Evolutionary conservation across 2,888 invertebrate genomes (phyloP), one percentile per base, ranked within the genome.

Genomic region (Blastobasis adustella): DNA sequence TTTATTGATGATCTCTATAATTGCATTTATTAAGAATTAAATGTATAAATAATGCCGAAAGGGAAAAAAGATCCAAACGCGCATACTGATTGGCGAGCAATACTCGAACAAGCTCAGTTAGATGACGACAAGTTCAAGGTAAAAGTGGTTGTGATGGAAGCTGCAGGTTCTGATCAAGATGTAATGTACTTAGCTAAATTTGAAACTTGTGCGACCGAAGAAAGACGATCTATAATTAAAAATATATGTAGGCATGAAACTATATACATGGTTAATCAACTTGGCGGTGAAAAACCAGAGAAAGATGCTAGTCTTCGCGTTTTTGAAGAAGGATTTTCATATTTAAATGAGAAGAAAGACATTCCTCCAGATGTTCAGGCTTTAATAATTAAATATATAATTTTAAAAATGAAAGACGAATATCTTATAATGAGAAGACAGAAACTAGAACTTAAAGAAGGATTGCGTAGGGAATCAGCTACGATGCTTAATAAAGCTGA

Each of bases 221-320:
- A 86, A 60, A 82, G 75, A 63, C 66, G 88, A 59, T 87, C 82
- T 62, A 84, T 88, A 0, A 69, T 87, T 4, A 88, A 86, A 66
- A 87, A 83, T 61, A 86, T 88, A 49, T 81, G 80, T 55, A 85
- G 80, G 71, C 79, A 83, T 1, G 86, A 88, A 69, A 86, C 87
- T 4, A 79, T 81, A 50, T 87, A 87, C 56, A 88, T 88, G 88
- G 71, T 87, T 4, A 87, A 86, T 59, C 87, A 87, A 64, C 71
- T 87, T 5, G 87, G 87, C 5, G 76, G 72, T 8, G 86, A 86
- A 49, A 86, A 84, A 60, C 85, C 84, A 60, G 65, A 77, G 0
- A 85, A 79, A 67, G 82, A 86, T 60, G 79, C 79, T 9, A 80
- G 66, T 63, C 63, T 81, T 36, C 63, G 79, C 50, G 79, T 88